Percentiles rank a stretch among this genome's conserved stretches.
phyloP scores from a whole-genome alignment of 1,140 invertebrate genomes.

The Dendrolimus punctatus region DNA sequence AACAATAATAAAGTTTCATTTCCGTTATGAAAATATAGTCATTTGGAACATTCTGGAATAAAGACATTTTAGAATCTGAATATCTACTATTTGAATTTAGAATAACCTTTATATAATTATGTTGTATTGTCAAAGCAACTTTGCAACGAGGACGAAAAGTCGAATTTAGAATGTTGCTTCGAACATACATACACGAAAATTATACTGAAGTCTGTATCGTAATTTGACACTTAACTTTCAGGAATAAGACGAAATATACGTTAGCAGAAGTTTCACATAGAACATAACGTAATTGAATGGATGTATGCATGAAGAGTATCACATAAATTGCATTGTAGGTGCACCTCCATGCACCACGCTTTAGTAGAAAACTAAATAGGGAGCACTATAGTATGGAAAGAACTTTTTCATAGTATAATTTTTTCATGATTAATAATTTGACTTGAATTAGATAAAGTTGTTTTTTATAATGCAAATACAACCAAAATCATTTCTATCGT shows the following conservation, averaged over 20 bases:
- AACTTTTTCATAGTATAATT: constrained; percentile 16
- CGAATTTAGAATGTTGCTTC: too few species aligned
- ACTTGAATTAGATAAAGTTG: not conserved
- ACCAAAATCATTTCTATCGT: too few species aligned
- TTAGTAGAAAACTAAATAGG: constrained; percentile 48
- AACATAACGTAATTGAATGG: constrained; percentile 44
- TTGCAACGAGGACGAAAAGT: too few species aligned
- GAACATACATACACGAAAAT: too few species aligned
- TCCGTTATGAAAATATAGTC: constrained; percentile 5
- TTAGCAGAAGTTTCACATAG: constrained; percentile 20
- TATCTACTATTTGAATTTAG: constrained; percentile 15
- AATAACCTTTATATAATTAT: too few species aligned
- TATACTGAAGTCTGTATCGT: too few species aligned
- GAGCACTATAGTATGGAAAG: constrained; percentile 28
- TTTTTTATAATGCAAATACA: too few species aligned
- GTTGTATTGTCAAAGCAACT: too few species aligned
- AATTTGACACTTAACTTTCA: constrained; percentile 22
- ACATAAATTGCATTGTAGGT: constrained; percentile 55
- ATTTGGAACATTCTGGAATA: constrained; percentile 30
- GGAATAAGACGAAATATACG: constrained; percentile 40
- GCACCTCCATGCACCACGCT: constrained; percentile 59
- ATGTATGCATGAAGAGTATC: constrained; percentile 59
- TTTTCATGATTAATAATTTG: not conserved
- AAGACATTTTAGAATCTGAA: constrained; percentile 48
- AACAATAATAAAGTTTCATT: constrained; percentile 12